A percentile compares a stretch with the other conserved stretches of the same genome.
phyloP scores from a whole-genome alignment of 37 sponge, comb jelly and placozoan species.

The Halisarca cf. caerulea region DNA sequence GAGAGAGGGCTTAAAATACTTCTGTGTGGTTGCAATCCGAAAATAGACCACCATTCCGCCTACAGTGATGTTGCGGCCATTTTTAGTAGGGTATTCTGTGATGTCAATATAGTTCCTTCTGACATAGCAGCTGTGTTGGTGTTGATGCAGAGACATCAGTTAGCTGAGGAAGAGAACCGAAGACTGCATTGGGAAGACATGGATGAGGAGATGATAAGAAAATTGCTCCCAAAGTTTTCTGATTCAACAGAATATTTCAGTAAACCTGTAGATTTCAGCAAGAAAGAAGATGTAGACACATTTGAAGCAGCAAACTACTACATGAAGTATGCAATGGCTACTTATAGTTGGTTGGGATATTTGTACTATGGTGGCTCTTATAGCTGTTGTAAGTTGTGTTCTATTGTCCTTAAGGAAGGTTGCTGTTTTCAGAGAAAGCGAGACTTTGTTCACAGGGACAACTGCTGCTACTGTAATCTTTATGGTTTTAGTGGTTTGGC shows the following conservation, averaged over 20 bases:
- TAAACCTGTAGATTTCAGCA: conserved; percentile 50
- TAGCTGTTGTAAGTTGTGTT: conserved; percentile 45
- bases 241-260: background rate
- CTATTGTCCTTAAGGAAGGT: background rate
- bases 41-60: conserved; percentile 66
- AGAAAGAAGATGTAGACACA: conserved; percentile 36
- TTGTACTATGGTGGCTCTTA: conserved; percentile 60
- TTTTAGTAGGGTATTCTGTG: conserved; percentile 71
- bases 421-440: background rate
- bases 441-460: conserved; percentile 51
- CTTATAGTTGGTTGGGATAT: conserved; percentile 71
- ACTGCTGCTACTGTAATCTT: conserved; percentile 65
- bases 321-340: conserved; percentile 69
- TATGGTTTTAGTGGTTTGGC: conserved; percentile 41
- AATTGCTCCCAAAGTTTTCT: background rate
- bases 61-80: conserved; percentile 74
- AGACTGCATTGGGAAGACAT: background rate
- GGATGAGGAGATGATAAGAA: background rate
- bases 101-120: conserved; percentile 77
- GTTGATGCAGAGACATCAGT: conserved; percentile 76
- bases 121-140: conserved; percentile 85
- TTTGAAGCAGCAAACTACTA: conserved; percentile 55
- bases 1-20: conserved; percentile 57
- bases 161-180: conserved; percentile 19
- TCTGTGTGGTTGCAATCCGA: conserved; percentile 46